phyloP scores from a whole-genome alignment of 2,888 invertebrate genomes.

The Tubiluchus corallicola region DNA sequence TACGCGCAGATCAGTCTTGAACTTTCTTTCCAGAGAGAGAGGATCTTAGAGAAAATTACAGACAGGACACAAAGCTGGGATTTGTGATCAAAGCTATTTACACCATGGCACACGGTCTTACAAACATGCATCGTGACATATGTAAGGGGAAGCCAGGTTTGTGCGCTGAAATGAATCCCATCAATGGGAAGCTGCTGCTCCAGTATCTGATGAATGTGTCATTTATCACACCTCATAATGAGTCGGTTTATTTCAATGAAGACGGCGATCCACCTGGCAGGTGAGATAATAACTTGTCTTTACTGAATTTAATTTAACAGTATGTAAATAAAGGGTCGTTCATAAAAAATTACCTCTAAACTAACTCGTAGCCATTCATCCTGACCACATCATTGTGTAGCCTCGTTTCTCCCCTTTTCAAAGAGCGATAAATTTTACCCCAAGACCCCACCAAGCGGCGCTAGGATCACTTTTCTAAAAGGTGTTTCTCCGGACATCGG shows the following conservation, averaged over 20 bases:
- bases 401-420: too few species aligned
- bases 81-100: conserved; percentile 58
- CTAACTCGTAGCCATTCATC: too few species aligned
- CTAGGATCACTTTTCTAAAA: too few species aligned
- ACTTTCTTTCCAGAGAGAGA: too few species aligned
- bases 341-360: too few species aligned
- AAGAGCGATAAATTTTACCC: too few species aligned
- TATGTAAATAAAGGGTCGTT: background rate
- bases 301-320: background rate
- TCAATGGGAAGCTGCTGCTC: conserved; percentile 47
- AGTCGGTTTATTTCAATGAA: conserved; percentile 49
- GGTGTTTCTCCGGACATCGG: too few species aligned
- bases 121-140: conserved; percentile 44
- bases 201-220: conserved; percentile 47
- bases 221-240: conserved; percentile 40
- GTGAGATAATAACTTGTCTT: conserved; percentile 31
- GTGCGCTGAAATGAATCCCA: conserved; percentile 45
- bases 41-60: conserved; percentile 28
- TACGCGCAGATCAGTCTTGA: too few species aligned
- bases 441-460: too few species aligned
- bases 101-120: conserved; percentile 51
- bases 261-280: conserved; percentile 58
- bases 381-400: too few species aligned
- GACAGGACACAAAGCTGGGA: conserved; percentile 55
- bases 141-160: conserved; percentile 35